Percentiles rank a stretch among this genome's conserved stretches.
phyloP scores from a whole-genome alignment of 2,797 vertebrate species.

The Aplochiton taeniatus region DNA sequence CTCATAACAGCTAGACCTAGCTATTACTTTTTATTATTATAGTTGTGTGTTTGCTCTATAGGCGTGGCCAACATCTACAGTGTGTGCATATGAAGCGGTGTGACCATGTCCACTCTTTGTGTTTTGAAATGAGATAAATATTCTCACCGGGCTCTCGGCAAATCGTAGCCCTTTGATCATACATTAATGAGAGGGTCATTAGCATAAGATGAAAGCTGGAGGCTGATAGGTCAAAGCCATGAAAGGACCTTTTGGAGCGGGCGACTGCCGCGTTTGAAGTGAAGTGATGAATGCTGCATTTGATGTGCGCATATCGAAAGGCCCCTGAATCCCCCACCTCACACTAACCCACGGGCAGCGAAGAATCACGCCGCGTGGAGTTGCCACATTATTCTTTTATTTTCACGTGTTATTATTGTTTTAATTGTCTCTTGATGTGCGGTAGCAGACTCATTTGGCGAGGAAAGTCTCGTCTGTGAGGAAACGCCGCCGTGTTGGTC shows the following conservation, averaged over 20 bases:
- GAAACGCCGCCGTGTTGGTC: too few relatives aligned
- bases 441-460: too few relatives aligned
- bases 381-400: neutral
- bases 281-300: slow-evolving; percentile 40
- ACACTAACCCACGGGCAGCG: neutral
- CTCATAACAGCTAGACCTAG: too few relatives aligned
- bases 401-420: too few relatives aligned
- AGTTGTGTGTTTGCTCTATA: neutral
- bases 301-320: slow-evolving; percentile 57
- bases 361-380: neutral
- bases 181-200: slow-evolving; percentile 65
- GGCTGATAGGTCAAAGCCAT: slow-evolving; percentile 61
- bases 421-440: too few relatives aligned
- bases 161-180: slow-evolving; percentile 63
- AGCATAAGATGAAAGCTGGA: slow-evolving; percentile 63
- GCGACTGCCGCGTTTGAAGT: slow-evolving; percentile 27
- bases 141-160: slow-evolving; percentile 42
- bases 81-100: slow-evolving; percentile 29
- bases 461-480: too few relatives aligned
- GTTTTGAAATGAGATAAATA: slow-evolving; percentile 30
- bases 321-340: neutral
- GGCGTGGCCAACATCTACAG: neutral
- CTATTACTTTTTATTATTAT: neutral
- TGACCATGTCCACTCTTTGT: slow-evolving; percentile 35
- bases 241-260: slow-evolving; percentile 58